Base-by-base conservation (phyloP, 2,888 invertebrate genomes). In the Latrodectus elegans region DNA sequence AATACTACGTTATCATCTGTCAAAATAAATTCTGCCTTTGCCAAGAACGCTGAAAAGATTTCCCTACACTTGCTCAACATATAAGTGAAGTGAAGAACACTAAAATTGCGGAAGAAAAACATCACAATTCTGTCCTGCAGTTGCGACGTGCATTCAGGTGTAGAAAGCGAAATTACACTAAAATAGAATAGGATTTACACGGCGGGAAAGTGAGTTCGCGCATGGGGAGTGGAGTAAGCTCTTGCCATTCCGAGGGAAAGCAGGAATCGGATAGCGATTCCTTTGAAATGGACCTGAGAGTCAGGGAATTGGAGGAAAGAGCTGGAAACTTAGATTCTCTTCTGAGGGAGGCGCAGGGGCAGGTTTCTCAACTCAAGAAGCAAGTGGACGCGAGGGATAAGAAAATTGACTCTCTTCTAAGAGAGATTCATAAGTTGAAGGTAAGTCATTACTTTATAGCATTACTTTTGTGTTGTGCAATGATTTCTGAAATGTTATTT, bases 391-490 rank as follows among this genome's bases (percentile, higher is more conserved):
- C 76, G 0, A 76, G 68, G 26, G 86, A 87, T n/a, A 77, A 81
- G 22, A 81, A 71, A 77, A 87, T 87, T 8, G 86, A 81, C 15
- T 72, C 86, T 0, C n/a, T 87, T 12, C 12, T 67, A 0, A 51
- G 95, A 80, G 95, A 95, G 92, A 94, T 95, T 78, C 95, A 95
- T 92, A 95, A 95, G 92, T 92, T 95, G 73, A 95, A 94, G 94
- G 95, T 94, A 91, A 93, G 92, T 91, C 8, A 26, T 49, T 64
- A 17, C 1, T 64, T 79, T 38, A 38, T 22, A 22, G 22, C 22
- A 74, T 14, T 17, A 22, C 8, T 55, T 52, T 14, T 22, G 53
- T 8, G 22, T 55, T 55, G 10, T 52, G 0, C 1, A 17, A 6
- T 53, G n/a, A 17, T 70, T 38, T 38, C 6, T 38, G 38, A 4